Conservation (phyloP, 2,113 vertebrate genomes). For the Lampris megalopsis region DNA sequence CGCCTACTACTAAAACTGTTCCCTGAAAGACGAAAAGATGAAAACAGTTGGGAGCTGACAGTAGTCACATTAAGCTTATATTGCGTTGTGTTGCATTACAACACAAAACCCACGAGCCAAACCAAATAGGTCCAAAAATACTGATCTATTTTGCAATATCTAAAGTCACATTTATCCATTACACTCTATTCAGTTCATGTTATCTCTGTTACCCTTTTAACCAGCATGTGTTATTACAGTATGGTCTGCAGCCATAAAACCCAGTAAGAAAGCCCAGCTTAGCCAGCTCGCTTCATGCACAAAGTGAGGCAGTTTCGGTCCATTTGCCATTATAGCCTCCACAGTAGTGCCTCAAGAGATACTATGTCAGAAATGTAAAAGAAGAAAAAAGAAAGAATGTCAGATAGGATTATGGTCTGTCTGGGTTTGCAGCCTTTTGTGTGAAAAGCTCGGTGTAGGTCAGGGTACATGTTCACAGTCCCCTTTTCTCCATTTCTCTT, state of each 20-base stretch:
- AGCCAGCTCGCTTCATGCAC: conserved; percentile 20
- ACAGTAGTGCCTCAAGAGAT: conserved; percentile 42
- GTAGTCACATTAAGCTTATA: too few species aligned
- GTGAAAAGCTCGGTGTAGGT: too few species aligned
- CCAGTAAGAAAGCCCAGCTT: neutral
- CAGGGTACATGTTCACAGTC: conserved; percentile 48
- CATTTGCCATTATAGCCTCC: conserved; percentile 37
- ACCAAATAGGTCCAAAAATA: too few species aligned
- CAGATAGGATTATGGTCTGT: conserved; percentile 58
- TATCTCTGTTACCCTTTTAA: neutral
- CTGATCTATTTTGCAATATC: too few species aligned
- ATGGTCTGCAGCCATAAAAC: neutral
- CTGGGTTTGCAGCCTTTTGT: neutral
- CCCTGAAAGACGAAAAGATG: too few species aligned
- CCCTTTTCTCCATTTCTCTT: conserved; percentile 3
- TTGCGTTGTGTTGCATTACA: too few species aligned
- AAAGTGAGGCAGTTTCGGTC: conserved; percentile 37
- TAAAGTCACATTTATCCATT: too few species aligned
- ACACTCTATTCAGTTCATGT: neutral
- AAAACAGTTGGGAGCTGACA: too few species aligned
- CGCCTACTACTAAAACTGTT: too few species aligned
- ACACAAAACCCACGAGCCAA: neutral
- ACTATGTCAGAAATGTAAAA: conserved; percentile 66
- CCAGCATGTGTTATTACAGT: neutral
- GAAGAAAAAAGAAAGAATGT: conserved; percentile 22